Evolutionary conservation across 2,797 vertebrate genomes (phyloP).

Genomic region (Chelmon rostratus): DNA sequence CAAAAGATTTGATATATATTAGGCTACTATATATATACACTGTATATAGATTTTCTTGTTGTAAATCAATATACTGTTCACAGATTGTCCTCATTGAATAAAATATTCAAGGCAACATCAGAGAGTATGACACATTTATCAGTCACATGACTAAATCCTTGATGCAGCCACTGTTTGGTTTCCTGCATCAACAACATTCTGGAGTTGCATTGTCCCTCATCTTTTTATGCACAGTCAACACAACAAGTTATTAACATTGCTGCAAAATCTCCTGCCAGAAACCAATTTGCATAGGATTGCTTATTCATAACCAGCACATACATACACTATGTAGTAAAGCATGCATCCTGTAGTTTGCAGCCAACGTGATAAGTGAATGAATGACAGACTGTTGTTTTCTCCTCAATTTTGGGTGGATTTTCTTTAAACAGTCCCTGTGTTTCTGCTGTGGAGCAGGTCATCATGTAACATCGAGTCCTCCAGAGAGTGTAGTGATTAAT

Average conservation of each 20-base stretch:
- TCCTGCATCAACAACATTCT: conserved; percentile 20
- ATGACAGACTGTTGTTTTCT: conserved; percentile 35
- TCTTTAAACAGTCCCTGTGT: conserved; percentile 41
- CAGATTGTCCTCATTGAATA: neutral
- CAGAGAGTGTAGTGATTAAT: conserved; percentile 77
- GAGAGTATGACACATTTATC: neutral
- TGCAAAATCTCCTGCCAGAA: conserved; percentile 28
- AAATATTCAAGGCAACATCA: neutral
- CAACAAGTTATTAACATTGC: conserved; percentile 30
- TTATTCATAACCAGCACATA: conserved; percentile 42
- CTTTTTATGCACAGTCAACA: conserved; percentile 34
- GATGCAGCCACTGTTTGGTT: conserved; percentile 1
- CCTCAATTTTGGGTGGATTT: conserved; percentile 32
- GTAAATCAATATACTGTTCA: neutral
- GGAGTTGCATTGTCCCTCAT: conserved; percentile 16
- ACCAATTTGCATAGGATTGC: conserved; percentile 49
- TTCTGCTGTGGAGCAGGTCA: conserved; percentile 45
- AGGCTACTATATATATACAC: neutral
- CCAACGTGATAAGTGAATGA: conserved; percentile 36
- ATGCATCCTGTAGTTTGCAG: conserved; percentile 21
- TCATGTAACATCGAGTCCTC: conserved; percentile 62
- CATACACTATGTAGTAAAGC: conserved; percentile 6
- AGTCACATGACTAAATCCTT: neutral
- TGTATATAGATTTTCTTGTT: neutral
- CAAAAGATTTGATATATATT: neutral